Percentiles rank a stretch among this genome's conserved stretches.
phyloP scores from a whole-genome alignment of 2,113 vertebrate genomes.

The Rattus norvegicus region DNA sequence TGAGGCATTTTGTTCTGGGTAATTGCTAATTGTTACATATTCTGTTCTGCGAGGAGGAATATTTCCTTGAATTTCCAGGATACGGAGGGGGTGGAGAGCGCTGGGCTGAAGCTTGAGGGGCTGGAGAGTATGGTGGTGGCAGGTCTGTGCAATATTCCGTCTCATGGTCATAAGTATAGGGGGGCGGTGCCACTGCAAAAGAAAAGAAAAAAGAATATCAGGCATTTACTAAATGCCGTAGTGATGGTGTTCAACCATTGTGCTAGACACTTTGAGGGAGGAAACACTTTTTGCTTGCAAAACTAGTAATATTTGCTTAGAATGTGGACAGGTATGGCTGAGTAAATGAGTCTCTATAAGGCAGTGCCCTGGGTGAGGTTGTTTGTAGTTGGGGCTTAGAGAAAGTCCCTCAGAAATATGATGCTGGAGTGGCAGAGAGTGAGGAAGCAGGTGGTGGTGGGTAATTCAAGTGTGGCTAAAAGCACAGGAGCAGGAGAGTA shows the following conservation, averaged over 20 bases:
- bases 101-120: slow-evolving; percentile 84
- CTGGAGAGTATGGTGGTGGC: slow-evolving; percentile 92
- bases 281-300: not conserved
- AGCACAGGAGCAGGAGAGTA: not conserved
- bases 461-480: not conserved
- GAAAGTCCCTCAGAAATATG: not conserved
- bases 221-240: not conserved
- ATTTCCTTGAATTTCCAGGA: slow-evolving; percentile 91
- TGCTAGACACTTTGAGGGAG: not conserved
- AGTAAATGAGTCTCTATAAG: not conserved
- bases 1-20: slow-evolving; percentile 28
- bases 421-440: not conserved
- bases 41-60: slow-evolving; percentile 22
- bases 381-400: not conserved
- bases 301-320: slow-evolving; percentile 34
- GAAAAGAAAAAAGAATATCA: slow-evolving; percentile 33
- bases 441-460: not conserved
- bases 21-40: slow-evolving; percentile 39
- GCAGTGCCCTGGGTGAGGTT: not conserved
- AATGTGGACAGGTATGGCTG: not conserved
- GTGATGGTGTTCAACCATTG: not conserved
- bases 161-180: slow-evolving; percentile 91
- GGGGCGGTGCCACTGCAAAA: slow-evolving; percentile 90
- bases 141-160: slow-evolving; percentile 88
- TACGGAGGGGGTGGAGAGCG: slow-evolving; percentile 93